These are phyloP conservation scores for Tetraodon nigroviridis DNA, from an alignment of 2,113 vertebrate genomes.

Conservation along the genomic window DNA sequence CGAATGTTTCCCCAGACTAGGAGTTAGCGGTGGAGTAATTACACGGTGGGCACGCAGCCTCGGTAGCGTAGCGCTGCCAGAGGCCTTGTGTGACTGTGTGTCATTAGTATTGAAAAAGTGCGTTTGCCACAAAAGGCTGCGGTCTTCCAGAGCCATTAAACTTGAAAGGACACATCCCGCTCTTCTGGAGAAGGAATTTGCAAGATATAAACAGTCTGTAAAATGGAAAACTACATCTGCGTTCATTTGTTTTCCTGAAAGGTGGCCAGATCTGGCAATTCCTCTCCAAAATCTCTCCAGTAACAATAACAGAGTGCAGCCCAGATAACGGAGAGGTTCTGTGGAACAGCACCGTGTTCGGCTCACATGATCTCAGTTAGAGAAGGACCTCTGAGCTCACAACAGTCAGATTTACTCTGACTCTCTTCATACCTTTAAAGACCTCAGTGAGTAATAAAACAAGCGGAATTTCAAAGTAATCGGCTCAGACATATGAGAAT, in stretches of 20 bases:
- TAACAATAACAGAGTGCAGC: conserved; percentile 37
- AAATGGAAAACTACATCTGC: conserved; percentile 79
- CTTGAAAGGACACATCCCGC: conserved; percentile 70
- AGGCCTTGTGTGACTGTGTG: conserved; percentile 68
- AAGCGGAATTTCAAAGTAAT: too few relatives aligned
- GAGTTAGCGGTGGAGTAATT: conserved; percentile 75
- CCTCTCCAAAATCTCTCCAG: conserved; percentile 71
- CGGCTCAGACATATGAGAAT: too few relatives aligned
- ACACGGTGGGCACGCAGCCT: conserved; percentile 64
- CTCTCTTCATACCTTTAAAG: too few relatives aligned
- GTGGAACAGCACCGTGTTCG: conserved; percentile 42
- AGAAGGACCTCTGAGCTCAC: conserved; percentile 33
- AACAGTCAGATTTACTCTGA: too few relatives aligned
- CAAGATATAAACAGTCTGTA: conserved; percentile 78
- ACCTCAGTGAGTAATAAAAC: too few relatives aligned
- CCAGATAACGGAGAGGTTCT: conserved; percentile 50
- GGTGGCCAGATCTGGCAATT: conserved; percentile 72
- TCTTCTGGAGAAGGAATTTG: conserved; percentile 72
- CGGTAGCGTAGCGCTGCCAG: conserved; percentile 53
- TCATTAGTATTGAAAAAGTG: conserved; percentile 78
- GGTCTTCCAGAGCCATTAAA: conserved; percentile 71
- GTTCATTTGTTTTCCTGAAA: conserved; percentile 72
- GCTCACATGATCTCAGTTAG: conserved; percentile 36
- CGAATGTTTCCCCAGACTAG: conserved; percentile 73
- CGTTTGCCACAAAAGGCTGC: conserved; percentile 67